Evolutionary conservation across 1,140 invertebrate species (phyloP), one percentile per base, ranked within the genome.

Genomic region (Drosophila miranda): DNA sequence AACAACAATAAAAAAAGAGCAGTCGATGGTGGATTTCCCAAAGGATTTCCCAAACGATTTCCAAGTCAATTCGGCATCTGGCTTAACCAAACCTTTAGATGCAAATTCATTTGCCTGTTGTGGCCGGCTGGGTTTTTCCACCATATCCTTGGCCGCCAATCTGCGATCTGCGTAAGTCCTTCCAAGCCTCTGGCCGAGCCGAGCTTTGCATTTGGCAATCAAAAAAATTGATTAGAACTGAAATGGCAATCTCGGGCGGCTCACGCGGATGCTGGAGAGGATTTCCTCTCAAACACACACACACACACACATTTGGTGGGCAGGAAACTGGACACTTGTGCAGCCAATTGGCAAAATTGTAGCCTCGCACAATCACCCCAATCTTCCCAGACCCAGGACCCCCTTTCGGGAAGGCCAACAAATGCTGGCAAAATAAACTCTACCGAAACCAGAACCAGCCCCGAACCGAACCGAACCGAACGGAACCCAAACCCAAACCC

Each of bases 281-380:
- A 75, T 75, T 75, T 75, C 62, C 72, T 75, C 51, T 8, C 55
- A 64, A 23, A 61, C 48, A 54, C 38, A 41, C 16, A 38, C 19
- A 28, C 49, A 50, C 34, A 34, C 50, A 16, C 57, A 26, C 14
- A 50, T 16, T 38, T 38, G 34, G 11, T 2, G 30, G 61, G 50
- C 51, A 45, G 61, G 55, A 44, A 30, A 34, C 46, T 57, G 60
- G 73, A 64, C 56, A 59, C 60, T 63, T 60, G 74, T 82, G 78
- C 78, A 82, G 69, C 78, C 78, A 82, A 82, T 82, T 82, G 78
- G 74, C 63, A 82, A 82, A 82, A 82, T 82, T 60, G 57, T 52
- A 59, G 51, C 61, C 26, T 16, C 30, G 30, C 44, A 16, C 14
- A 26, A 38, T 38, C 42, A 49, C 44, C 66, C 45, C 21, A 26